Evolutionary conservation across 2,797 vertebrate genomes (phyloP).

Genomic region (Gadopsis bispinosus): DNA sequence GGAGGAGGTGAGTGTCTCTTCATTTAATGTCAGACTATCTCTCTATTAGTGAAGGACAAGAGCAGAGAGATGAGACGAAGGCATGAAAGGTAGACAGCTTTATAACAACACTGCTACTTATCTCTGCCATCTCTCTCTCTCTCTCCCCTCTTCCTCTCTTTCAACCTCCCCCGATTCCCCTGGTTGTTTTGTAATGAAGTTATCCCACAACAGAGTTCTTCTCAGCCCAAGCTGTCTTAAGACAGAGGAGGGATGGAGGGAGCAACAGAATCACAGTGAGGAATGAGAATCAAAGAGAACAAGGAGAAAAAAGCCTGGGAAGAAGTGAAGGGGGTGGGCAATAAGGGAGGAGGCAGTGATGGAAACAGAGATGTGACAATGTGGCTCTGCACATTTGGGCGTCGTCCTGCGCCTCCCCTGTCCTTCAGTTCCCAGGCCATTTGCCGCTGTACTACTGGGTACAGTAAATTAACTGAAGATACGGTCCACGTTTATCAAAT

Average conservation of each 20-base stretch:
- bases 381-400: neutral
- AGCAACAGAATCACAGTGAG: constrained; percentile 56
- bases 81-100: constrained; percentile 69
- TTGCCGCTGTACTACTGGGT: neutral
- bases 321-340: constrained; percentile 42
- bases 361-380: constrained; percentile 40
- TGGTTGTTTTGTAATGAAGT: constrained; percentile 75
- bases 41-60: constrained; percentile 71
- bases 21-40: constrained; percentile 56
- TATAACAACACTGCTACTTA: constrained; percentile 70
- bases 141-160: constrained; percentile 43
- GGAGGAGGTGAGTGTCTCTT: constrained; percentile 57
- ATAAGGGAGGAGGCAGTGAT: constrained; percentile 32
- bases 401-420: too few species aligned
- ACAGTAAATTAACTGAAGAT: neutral
- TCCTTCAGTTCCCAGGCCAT: too few species aligned
- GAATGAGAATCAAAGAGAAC: constrained; percentile 59
- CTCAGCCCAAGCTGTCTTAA: constrained; percentile 62
- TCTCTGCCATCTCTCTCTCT: constrained; percentile 41
- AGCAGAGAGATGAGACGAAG: constrained; percentile 70
- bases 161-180: constrained; percentile 68
- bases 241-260: constrained; percentile 57
- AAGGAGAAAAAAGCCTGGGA: constrained; percentile 33
- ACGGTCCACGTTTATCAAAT: neutral
- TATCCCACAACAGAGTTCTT: constrained; percentile 69